Conservation (phyloP, 2,888 invertebrate genomes). For the Melieria crassipennis region DNA sequence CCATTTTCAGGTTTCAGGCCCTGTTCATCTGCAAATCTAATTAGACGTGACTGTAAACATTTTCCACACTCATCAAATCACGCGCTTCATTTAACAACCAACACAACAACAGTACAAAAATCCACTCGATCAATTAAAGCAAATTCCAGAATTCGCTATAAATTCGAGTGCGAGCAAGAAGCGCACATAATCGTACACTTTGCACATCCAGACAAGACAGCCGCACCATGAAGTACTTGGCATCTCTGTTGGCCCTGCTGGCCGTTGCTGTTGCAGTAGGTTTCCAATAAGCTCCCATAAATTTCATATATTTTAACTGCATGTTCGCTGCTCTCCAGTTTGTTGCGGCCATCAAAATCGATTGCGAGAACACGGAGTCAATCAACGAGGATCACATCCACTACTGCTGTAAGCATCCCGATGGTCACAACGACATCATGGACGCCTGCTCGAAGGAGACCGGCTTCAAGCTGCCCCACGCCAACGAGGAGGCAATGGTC, state of each 20-base stretch:
- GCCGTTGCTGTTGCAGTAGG: background rate
- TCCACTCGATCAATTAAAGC: background rate
- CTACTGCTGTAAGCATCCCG: slow-evolving; percentile 55
- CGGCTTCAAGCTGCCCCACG: slow-evolving; percentile 45
- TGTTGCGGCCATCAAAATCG: slow-evolving; percentile 39
- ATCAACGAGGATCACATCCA: slow-evolving; percentile 54
- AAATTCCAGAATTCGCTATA: background rate
- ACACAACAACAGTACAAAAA: background rate
- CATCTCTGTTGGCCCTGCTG: too few species aligned
- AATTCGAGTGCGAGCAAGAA: background rate
- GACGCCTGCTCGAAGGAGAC: slow-evolving; percentile 49
- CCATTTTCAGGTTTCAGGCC: too few species aligned
- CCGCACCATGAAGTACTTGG: background rate
- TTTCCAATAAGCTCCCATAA: background rate
- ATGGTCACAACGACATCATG: slow-evolving; percentile 51
- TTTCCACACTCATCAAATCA: background rate
- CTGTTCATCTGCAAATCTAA: too few species aligned
- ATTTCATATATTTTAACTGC: background rate
- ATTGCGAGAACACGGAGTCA: slow-evolving; percentile 47
- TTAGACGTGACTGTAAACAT: too few species aligned
- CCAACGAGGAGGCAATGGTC: slow-evolving; percentile 50
- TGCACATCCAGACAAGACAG: background rate
- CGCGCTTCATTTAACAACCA: background rate
- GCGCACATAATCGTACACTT: background rate
- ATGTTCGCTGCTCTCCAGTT: background rate